Evolutionary conservation across 2,113 vertebrate species (phyloP).

Genomic region (Pachypanchax playfairii): DNA sequence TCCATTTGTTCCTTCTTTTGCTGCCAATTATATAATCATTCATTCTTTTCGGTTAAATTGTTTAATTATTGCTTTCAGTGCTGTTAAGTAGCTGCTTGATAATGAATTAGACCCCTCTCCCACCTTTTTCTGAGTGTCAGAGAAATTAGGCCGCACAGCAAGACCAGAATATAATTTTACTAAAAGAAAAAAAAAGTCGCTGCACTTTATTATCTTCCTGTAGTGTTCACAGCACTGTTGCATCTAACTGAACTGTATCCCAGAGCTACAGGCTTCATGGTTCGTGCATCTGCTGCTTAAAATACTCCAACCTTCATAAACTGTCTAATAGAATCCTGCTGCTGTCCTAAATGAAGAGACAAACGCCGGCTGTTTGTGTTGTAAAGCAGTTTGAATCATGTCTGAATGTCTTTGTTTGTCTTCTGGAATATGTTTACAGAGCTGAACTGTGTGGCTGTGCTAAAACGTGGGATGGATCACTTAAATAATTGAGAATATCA

Average conservation of each 20-base stretch:
- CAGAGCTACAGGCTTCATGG: conserved; percentile 20
- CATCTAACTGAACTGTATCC: background rate
- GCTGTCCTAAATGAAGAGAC: conserved; percentile 34
- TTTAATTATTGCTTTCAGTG: conserved; percentile 27
- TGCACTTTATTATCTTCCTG: conserved; percentile 36
- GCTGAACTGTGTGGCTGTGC: conserved; percentile 4
- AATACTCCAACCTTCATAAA: conserved; percentile 21
- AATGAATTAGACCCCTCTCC: conserved; percentile 24
- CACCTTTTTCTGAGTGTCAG: conserved; percentile 16
- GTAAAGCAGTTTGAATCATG: too few species aligned
- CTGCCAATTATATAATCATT: conserved; percentile 11
- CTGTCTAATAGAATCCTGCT: conserved; percentile 5
- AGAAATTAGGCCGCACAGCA: conserved; percentile 41
- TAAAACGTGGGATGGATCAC: too few species aligned
- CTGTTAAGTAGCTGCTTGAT: conserved; percentile 32
- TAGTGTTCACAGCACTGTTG: conserved; percentile 31
- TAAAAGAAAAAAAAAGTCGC: background rate
- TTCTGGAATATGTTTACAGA: background rate
- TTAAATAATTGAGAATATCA: too few species aligned
- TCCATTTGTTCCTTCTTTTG: conserved; percentile 9
- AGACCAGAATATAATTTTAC: conserved; percentile 10
- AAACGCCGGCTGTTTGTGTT: conserved; percentile 14
- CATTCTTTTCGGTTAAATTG: conserved; percentile 33
- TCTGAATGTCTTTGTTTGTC: too few species aligned
- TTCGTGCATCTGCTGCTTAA: conserved; percentile 23